Base-by-base conservation (phyloP, 2,113 vertebrate species). In the Todiramphus chloris region DNA sequence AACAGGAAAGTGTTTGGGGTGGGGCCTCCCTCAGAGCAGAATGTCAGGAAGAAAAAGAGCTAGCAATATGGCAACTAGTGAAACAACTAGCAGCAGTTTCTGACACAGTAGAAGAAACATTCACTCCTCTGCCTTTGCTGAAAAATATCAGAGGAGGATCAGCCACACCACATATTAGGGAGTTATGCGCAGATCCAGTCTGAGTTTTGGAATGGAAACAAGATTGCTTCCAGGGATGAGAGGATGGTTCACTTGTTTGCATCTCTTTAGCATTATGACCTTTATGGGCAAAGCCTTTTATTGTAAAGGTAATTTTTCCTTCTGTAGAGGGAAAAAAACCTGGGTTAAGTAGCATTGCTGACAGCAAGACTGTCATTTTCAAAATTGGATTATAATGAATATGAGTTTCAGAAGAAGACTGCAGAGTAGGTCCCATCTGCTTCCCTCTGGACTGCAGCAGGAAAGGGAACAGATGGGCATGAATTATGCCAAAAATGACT, bases 351-450 rank as follows among this genome's bases (percentile, higher is more conserved):
- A 83, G 37, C 63, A 85, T 63, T 90, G 83, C 76, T 97, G 90
- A 94, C 79, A 96, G 69, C 68, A 92, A 94, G 73, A 72, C 89
- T 96, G 92, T 92, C 1, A 94, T 96, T 95, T 93, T 85, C 77
- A 96, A 96, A 97, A 97, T 96, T 83, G 96, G 89, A 51, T 92
- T 97, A 89, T 93, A 96, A 97, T 87, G 93, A 94, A 97, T 93
- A 93, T 85, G 93, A 93, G 93, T 80, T 97, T 95, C 89, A 87
- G 84, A 85, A 96, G 82, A 96, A 78, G 89, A 82, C 59, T 94
- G 56, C 44, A 66, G 95, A 92, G 82, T 83, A 85, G 83, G 70
- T 78, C 90, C 94, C 96, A 97, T 97, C 96, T 97, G 97, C 82
- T 97, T 87, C 53, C 83, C 63, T 93, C 90, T 96, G 96, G 96